phyloP scores from a whole-genome alignment of 2,797 vertebrate species.

The Ceyx erithaca region DNA sequence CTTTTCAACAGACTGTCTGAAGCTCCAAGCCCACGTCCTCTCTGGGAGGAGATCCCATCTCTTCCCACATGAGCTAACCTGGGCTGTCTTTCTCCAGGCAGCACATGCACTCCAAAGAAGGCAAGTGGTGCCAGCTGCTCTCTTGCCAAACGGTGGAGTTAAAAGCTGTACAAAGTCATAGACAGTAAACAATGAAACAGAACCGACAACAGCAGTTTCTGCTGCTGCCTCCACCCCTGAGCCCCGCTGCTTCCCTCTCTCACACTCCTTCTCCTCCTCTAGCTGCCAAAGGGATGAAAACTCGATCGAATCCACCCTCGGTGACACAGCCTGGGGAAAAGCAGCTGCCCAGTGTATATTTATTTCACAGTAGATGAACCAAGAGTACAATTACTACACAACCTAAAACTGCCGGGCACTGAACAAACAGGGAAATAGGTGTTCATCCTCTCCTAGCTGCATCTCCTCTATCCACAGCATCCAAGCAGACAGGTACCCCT shows the following conservation, averaged over 20 bases:
- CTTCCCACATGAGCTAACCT: conserved; percentile 9
- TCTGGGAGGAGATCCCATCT: conserved; percentile 3
- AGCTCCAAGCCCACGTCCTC: not conserved
- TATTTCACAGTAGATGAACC: conserved; percentile 1
- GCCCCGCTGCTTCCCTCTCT: conserved; percentile 20
- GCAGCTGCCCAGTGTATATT: not conserved
- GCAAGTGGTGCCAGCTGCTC: conserved; percentile 49
- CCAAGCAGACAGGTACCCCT: not conserved
- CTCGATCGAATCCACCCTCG: not conserved
- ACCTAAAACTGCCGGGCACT: not conserved
- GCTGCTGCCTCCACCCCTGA: conserved; percentile 38
- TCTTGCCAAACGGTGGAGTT: conserved; percentile 60
- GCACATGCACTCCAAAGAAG: conserved; percentile 16
- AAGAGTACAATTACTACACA: not conserved
- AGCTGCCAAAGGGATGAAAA: conserved; percentile 38
- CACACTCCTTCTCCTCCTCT: not conserved
- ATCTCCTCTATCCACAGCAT: not conserved
- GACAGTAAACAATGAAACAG: conserved; percentile 60
- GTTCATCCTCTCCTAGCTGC: not conserved
- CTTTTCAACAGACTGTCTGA: not conserved
- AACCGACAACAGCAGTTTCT: conserved; percentile 41
- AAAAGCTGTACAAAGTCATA: conserved; percentile 62
- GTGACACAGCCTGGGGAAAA: conserved; percentile 32
- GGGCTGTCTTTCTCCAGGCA: conserved; percentile 20
- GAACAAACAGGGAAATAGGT: not conserved